Percentiles rank a stretch among this genome's conserved stretches.
Conservation (phyloP, 2,797 vertebrate species). For the Phalloptychus januarius region DNA sequence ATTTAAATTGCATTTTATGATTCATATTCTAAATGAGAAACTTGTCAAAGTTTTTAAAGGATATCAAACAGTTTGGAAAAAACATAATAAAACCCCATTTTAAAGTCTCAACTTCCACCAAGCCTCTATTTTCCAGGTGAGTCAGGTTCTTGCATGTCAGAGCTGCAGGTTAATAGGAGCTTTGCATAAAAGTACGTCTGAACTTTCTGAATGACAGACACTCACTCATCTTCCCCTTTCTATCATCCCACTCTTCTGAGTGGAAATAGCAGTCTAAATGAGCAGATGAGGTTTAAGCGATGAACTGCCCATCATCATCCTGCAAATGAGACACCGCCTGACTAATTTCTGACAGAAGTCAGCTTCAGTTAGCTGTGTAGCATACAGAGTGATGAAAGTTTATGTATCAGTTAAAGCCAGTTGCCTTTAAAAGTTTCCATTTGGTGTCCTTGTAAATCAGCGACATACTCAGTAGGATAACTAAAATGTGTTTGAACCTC, state of each 20-base stretch:
- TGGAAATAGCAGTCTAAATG: constrained; percentile 36
- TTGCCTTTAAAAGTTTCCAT: neutral
- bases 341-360: constrained; percentile 24
- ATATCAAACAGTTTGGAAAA: neutral
- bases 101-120: constrained; percentile 8
- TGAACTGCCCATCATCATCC: constrained; percentile 39
- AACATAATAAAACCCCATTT: constrained; percentile 12
- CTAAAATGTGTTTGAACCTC: neutral
- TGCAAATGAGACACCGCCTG: constrained; percentile 31
- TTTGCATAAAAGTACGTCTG: constrained; percentile 32
- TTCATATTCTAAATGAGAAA: constrained; percentile 10
- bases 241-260: constrained; percentile 26
- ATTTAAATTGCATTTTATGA: neutral
- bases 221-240: constrained; percentile 27
- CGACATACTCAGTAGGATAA: neutral
- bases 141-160: constrained; percentile 18
- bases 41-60: constrained; percentile 15
- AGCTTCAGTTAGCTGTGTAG: constrained; percentile 1
- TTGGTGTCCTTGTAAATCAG: neutral
- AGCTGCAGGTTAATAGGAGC: constrained; percentile 27
- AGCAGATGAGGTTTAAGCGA: constrained; percentile 26
- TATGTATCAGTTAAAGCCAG: constrained; percentile 1
- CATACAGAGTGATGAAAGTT: neutral
- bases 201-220: constrained; percentile 29
- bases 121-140: constrained; percentile 21